Base-by-base conservation (phyloP, 2,888 invertebrate species). In the Agrochola litura region DNA sequence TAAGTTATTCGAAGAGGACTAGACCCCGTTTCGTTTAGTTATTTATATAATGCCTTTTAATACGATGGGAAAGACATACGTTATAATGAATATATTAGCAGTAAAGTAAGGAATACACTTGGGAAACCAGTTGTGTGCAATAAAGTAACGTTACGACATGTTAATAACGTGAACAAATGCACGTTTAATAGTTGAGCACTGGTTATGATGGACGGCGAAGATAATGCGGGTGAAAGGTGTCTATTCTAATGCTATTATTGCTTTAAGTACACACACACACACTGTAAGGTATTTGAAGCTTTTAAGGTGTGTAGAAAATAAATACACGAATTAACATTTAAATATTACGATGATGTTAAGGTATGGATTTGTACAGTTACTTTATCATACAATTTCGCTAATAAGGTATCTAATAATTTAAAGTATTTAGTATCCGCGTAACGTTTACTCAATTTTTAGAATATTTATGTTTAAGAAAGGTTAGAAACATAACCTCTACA, bases 81-180 rank as follows among this genome's bases (percentile, higher is more conserved):
- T 92, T 91, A 91, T 91, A 94, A 96, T 96, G 96, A 96, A 96
- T 96, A 96, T 93, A 95, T 96, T 96, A 95, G 94, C 93, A 93
- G 92, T 96, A 95, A 96, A 95, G 85, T 87, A 92, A 84, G 81
- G 84, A 88, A 89, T 86, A 85, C 86, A 79, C 77, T 89, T 87
- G 87, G 82, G 91, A 90, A 92, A 94, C 95, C 93, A 92, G 95
- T 94, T 92, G 91, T 91, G 87, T 87, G 92, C 90, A 89, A 93
- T 95, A 95, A 95, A 94, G 88, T 92, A 91, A 88, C 83, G 88
- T 93, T 92, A 92, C 86, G 92, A 93, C 92, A 93, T 93, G 92
- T 95, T 95, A 95, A 95, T 95, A 93, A 91, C 89, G 83, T 86
- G 90, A 91, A 90, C 92, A 92, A 92, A 93, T 92, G 92, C 89